phyloP scores from a whole-genome alignment of 2,113 vertebrate species.

The Triplophysa rosa region DNA sequence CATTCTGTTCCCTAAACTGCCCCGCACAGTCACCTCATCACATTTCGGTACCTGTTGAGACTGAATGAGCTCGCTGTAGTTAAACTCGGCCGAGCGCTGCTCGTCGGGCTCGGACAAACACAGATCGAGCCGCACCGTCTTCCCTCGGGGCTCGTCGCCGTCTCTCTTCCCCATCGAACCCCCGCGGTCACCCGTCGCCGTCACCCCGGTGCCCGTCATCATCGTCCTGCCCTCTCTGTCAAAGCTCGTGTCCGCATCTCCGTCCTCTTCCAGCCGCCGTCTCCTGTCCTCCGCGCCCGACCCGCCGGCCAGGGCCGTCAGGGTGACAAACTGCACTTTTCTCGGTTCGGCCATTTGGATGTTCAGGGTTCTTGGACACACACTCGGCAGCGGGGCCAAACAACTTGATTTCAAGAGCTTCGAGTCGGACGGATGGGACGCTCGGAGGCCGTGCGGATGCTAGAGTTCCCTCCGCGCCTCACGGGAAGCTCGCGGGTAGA shows the following conservation, averaged over 20 bases:
- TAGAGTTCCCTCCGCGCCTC: conserved; percentile 67
- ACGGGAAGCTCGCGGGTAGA: conserved; percentile 63
- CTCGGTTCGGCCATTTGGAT: conserved; percentile 87
- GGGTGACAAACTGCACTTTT: conserved; percentile 86
- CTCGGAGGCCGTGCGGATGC: conserved; percentile 62
- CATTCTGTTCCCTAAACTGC: not conserved
- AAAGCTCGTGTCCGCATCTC: conserved; percentile 61
- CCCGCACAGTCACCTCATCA: not conserved
- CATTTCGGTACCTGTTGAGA: conserved; percentile 68
- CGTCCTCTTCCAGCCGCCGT: conserved; percentile 71
- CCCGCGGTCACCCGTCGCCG: conserved; percentile 46
- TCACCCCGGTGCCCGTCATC: conserved; percentile 18
- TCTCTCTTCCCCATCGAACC: conserved; percentile 66
- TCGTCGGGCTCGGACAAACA: conserved; percentile 89
- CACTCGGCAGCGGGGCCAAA: conserved; percentile 67
- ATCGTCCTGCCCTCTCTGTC: conserved; percentile 68
- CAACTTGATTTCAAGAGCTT: conserved; percentile 71
- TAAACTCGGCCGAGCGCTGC: conserved; percentile 90
- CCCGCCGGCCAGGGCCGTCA: conserved; percentile 74
- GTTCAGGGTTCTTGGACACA: conserved; percentile 72
- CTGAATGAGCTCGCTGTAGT: conserved; percentile 90
- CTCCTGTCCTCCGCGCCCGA: conserved; percentile 70
- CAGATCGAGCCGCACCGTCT: conserved; percentile 87
- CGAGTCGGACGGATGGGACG: conserved; percentile 62
- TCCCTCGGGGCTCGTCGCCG: conserved; percentile 65